These are phyloP conservation scores for Silurus aristotelis DNA, from an alignment of 2,797 vertebrate genomes.

Conservation along the genomic window DNA sequence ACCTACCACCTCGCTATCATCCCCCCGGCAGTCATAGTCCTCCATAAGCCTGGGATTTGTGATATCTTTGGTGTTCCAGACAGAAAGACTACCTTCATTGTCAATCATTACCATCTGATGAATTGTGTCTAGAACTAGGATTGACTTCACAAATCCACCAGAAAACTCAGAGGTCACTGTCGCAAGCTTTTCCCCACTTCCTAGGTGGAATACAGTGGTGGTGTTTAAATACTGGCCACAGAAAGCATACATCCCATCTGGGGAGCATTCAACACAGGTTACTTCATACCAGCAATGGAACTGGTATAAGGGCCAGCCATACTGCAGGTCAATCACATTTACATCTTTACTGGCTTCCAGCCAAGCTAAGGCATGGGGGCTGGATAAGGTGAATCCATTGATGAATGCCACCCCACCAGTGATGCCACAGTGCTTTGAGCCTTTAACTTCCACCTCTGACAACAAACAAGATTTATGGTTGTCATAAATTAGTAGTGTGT, in stretches of 20 bases:
- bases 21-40: constrained; percentile 94
- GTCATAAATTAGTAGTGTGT: constrained; percentile 95
- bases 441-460: constrained; percentile 97
- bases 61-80: constrained; percentile 97
- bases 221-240: constrained; percentile 98
- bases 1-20: constrained; percentile 92
- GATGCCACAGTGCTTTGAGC: constrained; percentile 88
- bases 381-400: constrained; percentile 93
- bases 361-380: constrained; percentile 94
- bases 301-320: constrained; percentile 97
- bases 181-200: constrained; percentile 93
- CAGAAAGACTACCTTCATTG: constrained; percentile 93
- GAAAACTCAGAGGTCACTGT: constrained; percentile 97
- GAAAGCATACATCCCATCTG: constrained; percentile 93
- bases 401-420: constrained; percentile 89
- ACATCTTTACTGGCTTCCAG: constrained; percentile 97
- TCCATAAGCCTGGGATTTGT: constrained; percentile 90
- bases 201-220: constrained; percentile 90
- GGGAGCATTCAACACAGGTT: constrained; percentile 95
- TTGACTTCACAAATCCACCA: constrained; percentile 95
- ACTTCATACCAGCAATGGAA: constrained; percentile 99
- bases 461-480: constrained; percentile 97
- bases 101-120: constrained; percentile 98
- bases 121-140: constrained; percentile 90
- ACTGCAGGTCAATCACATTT: constrained; percentile 94